Evolutionary conservation across 1,140 invertebrate genomes (phyloP), one percentile per base, ranked within the genome.

Genomic region (Xylocopa sonorina): DNA sequence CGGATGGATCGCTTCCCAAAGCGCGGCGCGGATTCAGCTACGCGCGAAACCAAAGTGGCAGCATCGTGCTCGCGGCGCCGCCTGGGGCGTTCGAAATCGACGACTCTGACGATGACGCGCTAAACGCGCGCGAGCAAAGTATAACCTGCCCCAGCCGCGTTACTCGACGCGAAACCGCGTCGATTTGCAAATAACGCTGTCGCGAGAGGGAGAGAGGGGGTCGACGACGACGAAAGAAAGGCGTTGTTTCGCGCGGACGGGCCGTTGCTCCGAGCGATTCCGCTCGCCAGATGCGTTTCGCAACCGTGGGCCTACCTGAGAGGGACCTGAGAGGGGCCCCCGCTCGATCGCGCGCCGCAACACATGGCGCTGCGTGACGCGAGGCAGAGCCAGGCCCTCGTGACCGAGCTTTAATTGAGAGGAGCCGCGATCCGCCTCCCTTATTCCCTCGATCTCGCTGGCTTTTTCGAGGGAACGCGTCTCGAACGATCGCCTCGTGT

Each of bases 221-320:
- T n/a, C n/a, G n/a, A n/a, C n/a, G n/a, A n/a, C n/a, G 80, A 78
- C 77, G 80, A 81, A 85, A 82, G 79, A 78, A 53, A 82, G 72
- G 72, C 81, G 68, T 78, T 67, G 71, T 34, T 75, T 63, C 66
- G 73, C 83, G 74, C 68, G 72, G 55, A 55, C 24, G 53, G 57
- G 78, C 38, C 57, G 46, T 53, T 58, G 41, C 63, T 68, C 55
- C 69, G n/a, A 79, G 72, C 62, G 79, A 71, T 80, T 83, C 84
- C 91, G 91, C 88, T 91, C 87, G 90, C 91, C 91, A 92, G 91
- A 92, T 92, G 91, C 88, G 90, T 89, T 80, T 69, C 62, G 72
- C 76, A 79, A 82, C 75, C 85, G 78, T 62, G 81, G 81, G 85
- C 77, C 73, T n/a, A n/a, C n/a, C 82, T 53, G 43, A 48, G 29